Base-by-base conservation (phyloP, 1,140 invertebrate species). In the Sweltsa coloradensis region DNA sequence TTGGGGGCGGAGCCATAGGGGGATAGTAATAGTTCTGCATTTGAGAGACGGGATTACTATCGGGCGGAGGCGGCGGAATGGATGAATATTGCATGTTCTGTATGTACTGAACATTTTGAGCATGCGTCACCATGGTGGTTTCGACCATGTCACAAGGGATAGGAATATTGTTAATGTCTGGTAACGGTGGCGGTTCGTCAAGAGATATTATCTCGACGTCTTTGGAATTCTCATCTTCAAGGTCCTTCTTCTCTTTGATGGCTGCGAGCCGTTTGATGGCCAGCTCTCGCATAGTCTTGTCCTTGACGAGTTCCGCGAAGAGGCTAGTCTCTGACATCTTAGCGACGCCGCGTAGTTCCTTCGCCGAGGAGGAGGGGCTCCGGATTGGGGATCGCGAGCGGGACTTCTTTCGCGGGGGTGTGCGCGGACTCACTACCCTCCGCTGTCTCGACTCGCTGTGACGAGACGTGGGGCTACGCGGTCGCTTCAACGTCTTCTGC, bases 241-340 rank as follows among this genome's bases (percentile, higher is more conserved):
- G 66, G 53, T 73, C 72, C 47, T 71, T 72, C 49, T 70, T 72
- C 42, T 79, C 73, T 47, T 78, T 63, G 18, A 79, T 70, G 60
- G 76, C 79, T 59, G 83, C 72, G 3, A 83, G 57, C 54, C 76
- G 76, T 57, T 81, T 78, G 19, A 75, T 64, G 13, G 82, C 83
- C 55, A 85, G 70, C 52, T 83, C 80, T 3, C 83, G 67, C 67
- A 85, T 87, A 49, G 86, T 83, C 50, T 81, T 79, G 56, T 85
- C 81, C 57, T 89, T 89, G 0, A 90, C 84, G 14, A 92, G 68
- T 62, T 91, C 86, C 2, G 87, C 87, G 61, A 91, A 92, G 1
- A 90, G 67, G 61, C 85, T 89, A 2, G 86, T 89, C 53, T 88
- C 83, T 43, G 76, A 81, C 51, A 89, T 85, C 50, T 85, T 86